These are phyloP conservation scores for Arrhamphus sclerolepis DNA, from an alignment of 2,797 vertebrate species.

Conservation along the genomic window DNA sequence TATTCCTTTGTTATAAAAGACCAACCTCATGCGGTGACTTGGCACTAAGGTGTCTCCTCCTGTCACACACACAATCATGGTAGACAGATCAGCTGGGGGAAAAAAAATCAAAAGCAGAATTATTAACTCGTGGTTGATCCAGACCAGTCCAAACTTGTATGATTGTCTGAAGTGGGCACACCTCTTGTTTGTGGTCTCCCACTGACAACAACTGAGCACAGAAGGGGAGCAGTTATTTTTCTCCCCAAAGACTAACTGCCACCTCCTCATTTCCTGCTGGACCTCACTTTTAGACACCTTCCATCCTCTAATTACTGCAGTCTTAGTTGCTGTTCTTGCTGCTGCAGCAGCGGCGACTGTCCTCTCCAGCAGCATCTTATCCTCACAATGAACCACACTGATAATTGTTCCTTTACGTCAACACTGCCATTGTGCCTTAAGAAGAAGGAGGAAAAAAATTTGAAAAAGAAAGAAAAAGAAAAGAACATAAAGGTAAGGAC, in stretches of 20 bases:
- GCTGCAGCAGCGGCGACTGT: conserved; percentile 18
- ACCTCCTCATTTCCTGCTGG: conserved; percentile 90
- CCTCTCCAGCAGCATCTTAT: conserved; percentile 76
- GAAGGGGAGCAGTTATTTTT: conserved; percentile 75
- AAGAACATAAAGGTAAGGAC: conserved; percentile 73
- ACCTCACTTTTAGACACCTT: conserved; percentile 88
- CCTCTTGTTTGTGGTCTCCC: conserved; percentile 93
- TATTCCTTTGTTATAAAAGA: conserved; percentile 2
- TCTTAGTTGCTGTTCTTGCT: conserved; percentile 46
- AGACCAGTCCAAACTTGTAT: conserved; percentile 94
- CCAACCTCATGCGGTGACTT: background rate
- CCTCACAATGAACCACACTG: conserved; percentile 74
- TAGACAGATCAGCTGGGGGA: conserved; percentile 78
- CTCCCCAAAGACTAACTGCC: conserved; percentile 87
- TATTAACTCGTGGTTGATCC: conserved; percentile 85
- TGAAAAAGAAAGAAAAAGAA: conserved; percentile 42
- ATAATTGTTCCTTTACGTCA: conserved; percentile 90
- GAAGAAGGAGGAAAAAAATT: conserved; percentile 80
- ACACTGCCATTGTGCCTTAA: conserved; percentile 76
- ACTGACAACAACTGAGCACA: conserved; percentile 80
- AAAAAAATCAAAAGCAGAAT: conserved; percentile 87
- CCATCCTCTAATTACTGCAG: conserved; percentile 90
- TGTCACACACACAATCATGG: conserved; percentile 12
- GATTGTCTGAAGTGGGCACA: conserved; percentile 89
- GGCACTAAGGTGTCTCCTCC: conserved; percentile 8